A percentile compares a stretch with the other conserved stretches of the same genome.
phyloP scores from a whole-genome alignment of 2,113 vertebrate species.

The Tauraco erythrolophus region DNA sequence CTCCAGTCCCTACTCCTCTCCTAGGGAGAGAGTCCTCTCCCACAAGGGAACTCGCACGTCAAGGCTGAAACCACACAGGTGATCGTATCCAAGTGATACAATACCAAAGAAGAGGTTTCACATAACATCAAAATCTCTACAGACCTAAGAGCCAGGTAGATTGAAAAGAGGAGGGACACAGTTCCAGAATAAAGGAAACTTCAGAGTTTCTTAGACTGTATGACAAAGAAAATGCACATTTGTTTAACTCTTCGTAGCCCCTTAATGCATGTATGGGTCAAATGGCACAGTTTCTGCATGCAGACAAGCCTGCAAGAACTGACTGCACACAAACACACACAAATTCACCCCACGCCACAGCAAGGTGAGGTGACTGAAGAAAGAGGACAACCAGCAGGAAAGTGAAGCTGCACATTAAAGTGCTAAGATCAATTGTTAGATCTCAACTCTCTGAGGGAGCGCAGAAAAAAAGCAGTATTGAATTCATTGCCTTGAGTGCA shows the following conservation, averaged over 20 bases:
- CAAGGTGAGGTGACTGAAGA: neutral
- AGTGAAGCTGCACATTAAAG: neutral
- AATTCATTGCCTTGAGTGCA: neutral
- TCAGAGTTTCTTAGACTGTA: neutral
- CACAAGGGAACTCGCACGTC: accelerated
- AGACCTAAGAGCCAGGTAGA: neutral
- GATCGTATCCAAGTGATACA: accelerated
- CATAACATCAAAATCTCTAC: neutral
- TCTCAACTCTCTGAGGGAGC: neutral
- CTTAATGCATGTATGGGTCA: neutral
- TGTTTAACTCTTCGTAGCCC: neutral
- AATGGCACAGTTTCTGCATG: neutral
- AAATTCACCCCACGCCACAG: neutral
- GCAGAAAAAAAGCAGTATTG: neutral
- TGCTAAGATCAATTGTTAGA: neutral
- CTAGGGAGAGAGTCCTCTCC: neutral
- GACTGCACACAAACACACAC: neutral
- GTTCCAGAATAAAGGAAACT: neutral
- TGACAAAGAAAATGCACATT: neutral
- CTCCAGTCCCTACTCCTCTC: neutral
- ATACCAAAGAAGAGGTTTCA: neutral
- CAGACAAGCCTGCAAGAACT: neutral
- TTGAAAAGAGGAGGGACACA: neutral
- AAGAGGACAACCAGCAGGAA: neutral
- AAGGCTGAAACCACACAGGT: neutral